A percentile compares a stretch with the other conserved stretches of the same genome.
Conservation (phyloP, 2,113 vertebrate genomes). For the Muntiacus reevesi region DNA sequence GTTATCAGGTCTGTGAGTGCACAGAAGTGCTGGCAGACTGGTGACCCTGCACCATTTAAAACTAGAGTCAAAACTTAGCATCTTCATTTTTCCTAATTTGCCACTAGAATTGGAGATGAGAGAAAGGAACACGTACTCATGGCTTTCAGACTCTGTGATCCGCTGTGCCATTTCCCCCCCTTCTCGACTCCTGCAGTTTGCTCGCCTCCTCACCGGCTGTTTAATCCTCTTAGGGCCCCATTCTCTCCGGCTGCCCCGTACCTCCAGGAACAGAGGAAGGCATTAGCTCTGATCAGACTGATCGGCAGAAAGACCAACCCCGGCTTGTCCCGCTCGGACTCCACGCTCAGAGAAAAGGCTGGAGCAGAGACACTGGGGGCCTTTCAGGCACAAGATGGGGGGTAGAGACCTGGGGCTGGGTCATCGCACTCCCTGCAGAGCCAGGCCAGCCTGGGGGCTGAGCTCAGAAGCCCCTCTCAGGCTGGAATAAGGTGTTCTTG, state of each 20-base stretch:
- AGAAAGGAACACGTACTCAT: background rate
- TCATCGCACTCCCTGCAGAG: background rate
- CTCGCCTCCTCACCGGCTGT: background rate
- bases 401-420: background rate
- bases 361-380: background rate
- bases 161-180: background rate
- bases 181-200: fast-evolving
- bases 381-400: background rate
- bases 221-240: constrained; percentile 15
- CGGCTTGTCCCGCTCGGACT: background rate
- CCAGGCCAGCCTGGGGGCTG: background rate
- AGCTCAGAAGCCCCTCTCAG: background rate
- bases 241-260: background rate
- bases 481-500: background rate
- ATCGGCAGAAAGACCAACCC: background rate
- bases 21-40: background rate
- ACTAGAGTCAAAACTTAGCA: background rate
- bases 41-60: background rate
- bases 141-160: background rate
- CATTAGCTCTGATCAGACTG: background rate
- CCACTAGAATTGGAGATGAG: background rate
- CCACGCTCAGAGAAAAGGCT: background rate
- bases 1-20: background rate
- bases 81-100: background rate
- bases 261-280: background rate